Base-by-base conservation (phyloP, 2,888 invertebrate genomes). In the Geophilus truncorum region DNA sequence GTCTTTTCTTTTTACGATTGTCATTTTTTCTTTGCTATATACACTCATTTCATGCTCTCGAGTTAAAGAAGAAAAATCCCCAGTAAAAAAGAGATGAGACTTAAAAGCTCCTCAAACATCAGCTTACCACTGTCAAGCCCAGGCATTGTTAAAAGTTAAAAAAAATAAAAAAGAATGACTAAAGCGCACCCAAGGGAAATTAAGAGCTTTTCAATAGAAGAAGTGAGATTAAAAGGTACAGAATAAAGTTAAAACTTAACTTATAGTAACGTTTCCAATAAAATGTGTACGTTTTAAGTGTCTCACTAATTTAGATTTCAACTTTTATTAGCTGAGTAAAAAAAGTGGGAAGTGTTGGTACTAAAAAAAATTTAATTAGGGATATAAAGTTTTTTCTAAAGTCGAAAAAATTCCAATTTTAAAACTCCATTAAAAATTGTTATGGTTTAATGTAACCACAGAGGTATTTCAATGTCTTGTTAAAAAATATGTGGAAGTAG, bases 81-180 rank as follows among this genome's bases (percentile, higher is more conserved):
- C 15, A 15, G 9, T 6, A 40, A 40, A 51, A 51, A 57, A 57
- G n/a, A 7, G 57, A 57, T 57, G 57, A 57, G 57, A 21, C 57
- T 57, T 57, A 57, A 57, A 57, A 57, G 57, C 57, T 57, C 57
- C 57, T 57, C 57, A 57, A 57, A 57, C 57, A 57, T 57, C 57
- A 57, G 57, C 57, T 57, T 57, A 57, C 57, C 18, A 57, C 57
- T 57, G 57, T 57, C 57, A 57, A 57, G 57, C 57, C 9, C 57
- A 57, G 57, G 57, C 57, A 57, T 57, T 57, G 57, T 57, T 18
- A 18, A 57, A 57, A 57, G 57, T 40, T 40, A 18, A 57, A 23
- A 57, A 57, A 57, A 57, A n/a, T n/a, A n/a, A n/a, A n/a, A n/a
- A n/a, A n/a, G n/a, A 57, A 57, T 57, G 18, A 57, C 57, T 57